phyloP scores from a whole-genome alignment of 1,140 invertebrate species.

The Macrobrachium rosenbergii region DNA sequence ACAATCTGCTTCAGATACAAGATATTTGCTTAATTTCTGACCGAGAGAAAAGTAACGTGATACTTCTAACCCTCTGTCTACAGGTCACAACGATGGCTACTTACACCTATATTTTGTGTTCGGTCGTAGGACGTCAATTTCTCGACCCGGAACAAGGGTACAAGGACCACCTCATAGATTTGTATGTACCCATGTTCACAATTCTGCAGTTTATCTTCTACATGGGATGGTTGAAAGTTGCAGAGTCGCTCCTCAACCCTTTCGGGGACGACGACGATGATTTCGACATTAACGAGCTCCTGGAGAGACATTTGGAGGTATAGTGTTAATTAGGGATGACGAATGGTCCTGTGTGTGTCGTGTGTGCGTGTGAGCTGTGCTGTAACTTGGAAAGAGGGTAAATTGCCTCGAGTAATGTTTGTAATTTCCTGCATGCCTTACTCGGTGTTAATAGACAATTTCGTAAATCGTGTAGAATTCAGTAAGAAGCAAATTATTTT shows the following conservation, averaged over 20 bases:
- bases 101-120: constrained; percentile 74
- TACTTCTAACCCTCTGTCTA: constrained; percentile 69
- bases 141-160: constrained; percentile 73
- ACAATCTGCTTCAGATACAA: too few relatives aligned
- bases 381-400: too few relatives aligned
- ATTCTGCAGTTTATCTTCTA: constrained; percentile 84
- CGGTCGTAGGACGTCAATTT: constrained; percentile 74
- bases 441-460: too few relatives aligned
- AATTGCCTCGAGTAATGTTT: too few relatives aligned
- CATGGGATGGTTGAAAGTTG: constrained; percentile 94
- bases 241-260: constrained; percentile 83
- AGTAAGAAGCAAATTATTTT: too few relatives aligned
- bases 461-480: too few relatives aligned
- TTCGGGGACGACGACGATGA: constrained; percentile 82
- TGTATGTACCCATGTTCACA: constrained; percentile 91
- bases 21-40: too few relatives aligned
- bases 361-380: too few relatives aligned
- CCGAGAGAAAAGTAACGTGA: neutral
- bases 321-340: too few relatives aligned
- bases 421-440: too few relatives aligned
- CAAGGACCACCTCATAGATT: constrained; percentile 74
- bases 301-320: constrained; percentile 84
- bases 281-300: constrained; percentile 87
- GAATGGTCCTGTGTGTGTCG: too few relatives aligned
- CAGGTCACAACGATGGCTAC: constrained; percentile 75